A percentile compares a stretch with the other conserved stretches of the same genome.
phyloP scores from a whole-genome alignment of 2,888 invertebrate species.

The Diogma glabrata region DNA sequence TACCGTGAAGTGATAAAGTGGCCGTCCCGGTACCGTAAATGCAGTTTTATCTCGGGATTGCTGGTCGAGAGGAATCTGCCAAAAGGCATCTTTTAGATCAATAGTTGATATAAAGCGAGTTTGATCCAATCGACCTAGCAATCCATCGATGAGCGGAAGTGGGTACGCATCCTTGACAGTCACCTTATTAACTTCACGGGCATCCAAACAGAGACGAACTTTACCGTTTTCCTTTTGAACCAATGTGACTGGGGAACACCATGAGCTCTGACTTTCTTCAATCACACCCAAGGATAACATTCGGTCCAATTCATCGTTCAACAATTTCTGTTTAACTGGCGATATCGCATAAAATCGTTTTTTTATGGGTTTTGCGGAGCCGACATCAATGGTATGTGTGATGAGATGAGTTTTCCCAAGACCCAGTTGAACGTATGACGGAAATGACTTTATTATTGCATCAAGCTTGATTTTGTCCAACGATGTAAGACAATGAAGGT shows the following conservation, averaged over 20 bases:
- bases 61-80: no score
- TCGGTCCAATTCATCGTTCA: constrained; percentile 23
- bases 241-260: constrained; percentile 25
- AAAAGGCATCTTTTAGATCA: no score
- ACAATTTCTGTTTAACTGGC: constrained; percentile 16
- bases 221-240: no score
- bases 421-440: not conserved
- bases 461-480: not conserved
- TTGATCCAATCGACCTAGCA: no score
- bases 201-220: no score
- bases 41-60: no score
- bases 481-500: not conserved
- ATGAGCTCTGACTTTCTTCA: constrained; percentile 23
- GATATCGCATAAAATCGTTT: constrained; percentile 18
- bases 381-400: constrained; percentile 18
- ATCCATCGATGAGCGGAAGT: no score
- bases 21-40: no score
- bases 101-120: no score
- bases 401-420: constrained; percentile 16
- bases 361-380: constrained; percentile 16
- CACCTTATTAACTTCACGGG: no score
- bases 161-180: no score
- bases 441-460: not conserved
- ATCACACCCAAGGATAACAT: constrained; percentile 25
- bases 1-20: no score